phyloP scores from a whole-genome alignment of 2,888 invertebrate genomes.

The Emmelina monodactyla region DNA sequence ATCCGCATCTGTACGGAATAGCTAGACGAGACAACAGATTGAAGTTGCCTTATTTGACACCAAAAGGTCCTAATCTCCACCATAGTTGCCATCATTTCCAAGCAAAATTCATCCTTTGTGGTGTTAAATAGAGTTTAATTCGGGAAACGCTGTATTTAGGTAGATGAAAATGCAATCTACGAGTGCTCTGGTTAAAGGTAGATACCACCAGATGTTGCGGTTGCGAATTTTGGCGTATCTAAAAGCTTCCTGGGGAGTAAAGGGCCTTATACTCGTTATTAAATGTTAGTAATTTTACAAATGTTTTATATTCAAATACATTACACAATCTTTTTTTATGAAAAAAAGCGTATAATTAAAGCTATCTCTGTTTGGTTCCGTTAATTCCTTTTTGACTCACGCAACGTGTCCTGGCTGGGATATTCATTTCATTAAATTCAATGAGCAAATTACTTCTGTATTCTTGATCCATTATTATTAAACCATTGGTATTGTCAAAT shows the following conservation, averaged over 20 bases:
- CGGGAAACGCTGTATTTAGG: conserved; percentile 19
- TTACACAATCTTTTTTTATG: no score
- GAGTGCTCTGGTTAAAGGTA: conserved; percentile 40
- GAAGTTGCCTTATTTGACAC: conserved; percentile 28
- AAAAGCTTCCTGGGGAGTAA: conserved; percentile 44
- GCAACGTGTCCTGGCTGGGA: conserved; percentile 24
- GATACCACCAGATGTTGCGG: conserved; percentile 59
- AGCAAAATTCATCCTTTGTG: conserved; percentile 21
- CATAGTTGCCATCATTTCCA: conserved; percentile 8
- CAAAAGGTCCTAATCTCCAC: conserved; percentile 33
- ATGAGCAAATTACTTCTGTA: conserved; percentile 50
- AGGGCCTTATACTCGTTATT: conserved; percentile 18
- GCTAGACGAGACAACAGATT: conserved; percentile 57
- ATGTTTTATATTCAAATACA: no score
- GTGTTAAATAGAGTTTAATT: conserved; percentile 14
- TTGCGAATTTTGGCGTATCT: conserved; percentile 54
- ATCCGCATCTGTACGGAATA: conserved; percentile 51
- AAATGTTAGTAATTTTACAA: neutral
- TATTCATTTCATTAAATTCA: conserved; percentile 31
- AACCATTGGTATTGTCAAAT: conserved; percentile 45
- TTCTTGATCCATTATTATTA: conserved; percentile 40
- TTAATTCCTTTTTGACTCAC: conserved; percentile 13
- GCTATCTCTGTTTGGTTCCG: no score
- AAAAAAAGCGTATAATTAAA: no score
- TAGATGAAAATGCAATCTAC: conserved; percentile 50